Percentiles rank a stretch among this genome's conserved stretches.
Conservation (phyloP, 2,888 invertebrate species). For the Andrena praecox region DNA sequence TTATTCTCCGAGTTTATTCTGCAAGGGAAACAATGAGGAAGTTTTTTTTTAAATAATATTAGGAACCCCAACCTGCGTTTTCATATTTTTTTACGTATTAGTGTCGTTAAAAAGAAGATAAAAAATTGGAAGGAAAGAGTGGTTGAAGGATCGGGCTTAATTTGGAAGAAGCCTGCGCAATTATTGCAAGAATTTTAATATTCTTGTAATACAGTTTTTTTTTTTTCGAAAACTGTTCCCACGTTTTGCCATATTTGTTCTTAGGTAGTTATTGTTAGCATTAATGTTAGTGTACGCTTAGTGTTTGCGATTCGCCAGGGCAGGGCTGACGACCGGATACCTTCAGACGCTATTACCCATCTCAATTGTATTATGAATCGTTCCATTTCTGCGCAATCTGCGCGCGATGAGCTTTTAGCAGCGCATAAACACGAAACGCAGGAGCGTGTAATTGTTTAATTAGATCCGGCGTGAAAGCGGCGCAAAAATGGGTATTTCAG, state of each 20-base stretch:
- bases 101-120: too few relatives aligned
- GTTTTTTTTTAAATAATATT: too few relatives aligned
- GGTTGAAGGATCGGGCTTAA: too few relatives aligned
- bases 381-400: constrained; percentile 1
- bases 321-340: too few relatives aligned
- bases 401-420: constrained; percentile 7
- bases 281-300: neutral
- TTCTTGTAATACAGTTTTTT: neutral
- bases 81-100: too few relatives aligned
- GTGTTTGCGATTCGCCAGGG: neutral
- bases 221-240: neutral
- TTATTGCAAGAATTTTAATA: too few relatives aligned
- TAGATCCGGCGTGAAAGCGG: constrained; percentile 7
- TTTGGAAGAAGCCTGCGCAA: too few relatives aligned
- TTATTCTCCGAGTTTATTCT: too few relatives aligned
- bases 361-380: neutral
- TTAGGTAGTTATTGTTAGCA: too few relatives aligned
- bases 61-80: too few relatives aligned
- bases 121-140: too few relatives aligned
- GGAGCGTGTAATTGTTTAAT: constrained; percentile 36
- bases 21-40: too few relatives aligned
- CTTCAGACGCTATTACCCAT: neutral
- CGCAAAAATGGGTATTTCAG: constrained; percentile 5
- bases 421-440: neutral
- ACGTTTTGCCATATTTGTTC: neutral